phyloP scores from a whole-genome alignment of 2,888 invertebrate genomes.

The Petrophora chlorosata region DNA sequence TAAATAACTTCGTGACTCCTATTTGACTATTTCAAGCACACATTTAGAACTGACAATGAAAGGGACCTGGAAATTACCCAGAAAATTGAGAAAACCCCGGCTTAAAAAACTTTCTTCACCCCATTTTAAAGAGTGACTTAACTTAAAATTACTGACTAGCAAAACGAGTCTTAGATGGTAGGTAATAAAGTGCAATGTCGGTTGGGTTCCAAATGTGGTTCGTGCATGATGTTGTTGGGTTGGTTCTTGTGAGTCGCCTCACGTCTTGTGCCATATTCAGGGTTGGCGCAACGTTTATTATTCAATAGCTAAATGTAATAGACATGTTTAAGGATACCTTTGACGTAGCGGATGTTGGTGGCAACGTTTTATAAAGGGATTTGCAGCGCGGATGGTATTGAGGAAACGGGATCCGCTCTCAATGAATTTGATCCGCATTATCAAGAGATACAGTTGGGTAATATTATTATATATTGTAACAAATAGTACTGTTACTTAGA shows the following conservation, averaged over 20 bases:
- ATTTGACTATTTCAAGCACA: constrained; percentile 61
- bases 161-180: constrained; percentile 44
- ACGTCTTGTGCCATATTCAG: constrained; percentile 61
- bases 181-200: constrained; percentile 61
- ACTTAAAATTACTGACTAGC: constrained; percentile 42
- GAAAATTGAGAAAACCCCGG: constrained; percentile 61
- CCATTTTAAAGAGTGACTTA: constrained; percentile 40
- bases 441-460: constrained; percentile 14
- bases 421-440: constrained; percentile 14
- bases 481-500: no score
- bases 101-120: constrained; percentile 56
- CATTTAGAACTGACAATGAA: constrained; percentile 65
- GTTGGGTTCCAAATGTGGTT: constrained; percentile 42
- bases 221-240: constrained; percentile 45
- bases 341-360: constrained; percentile 31
- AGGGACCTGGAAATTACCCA: constrained; percentile 54
- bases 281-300: constrained; percentile 67
- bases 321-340: constrained; percentile 55
- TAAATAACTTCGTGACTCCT: constrained; percentile 56
- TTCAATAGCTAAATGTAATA: constrained; percentile 72
- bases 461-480: neutral
- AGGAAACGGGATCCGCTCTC: constrained; percentile 22
- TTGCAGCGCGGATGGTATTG: no score
- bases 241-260: constrained; percentile 52
- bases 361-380: constrained; percentile 38